A percentile compares a stretch with the other conserved stretches of the same genome.
These are phyloP conservation scores for Diarsia rubi DNA, from an alignment of 2,888 invertebrate genomes.

Conservation along the genomic window DNA sequence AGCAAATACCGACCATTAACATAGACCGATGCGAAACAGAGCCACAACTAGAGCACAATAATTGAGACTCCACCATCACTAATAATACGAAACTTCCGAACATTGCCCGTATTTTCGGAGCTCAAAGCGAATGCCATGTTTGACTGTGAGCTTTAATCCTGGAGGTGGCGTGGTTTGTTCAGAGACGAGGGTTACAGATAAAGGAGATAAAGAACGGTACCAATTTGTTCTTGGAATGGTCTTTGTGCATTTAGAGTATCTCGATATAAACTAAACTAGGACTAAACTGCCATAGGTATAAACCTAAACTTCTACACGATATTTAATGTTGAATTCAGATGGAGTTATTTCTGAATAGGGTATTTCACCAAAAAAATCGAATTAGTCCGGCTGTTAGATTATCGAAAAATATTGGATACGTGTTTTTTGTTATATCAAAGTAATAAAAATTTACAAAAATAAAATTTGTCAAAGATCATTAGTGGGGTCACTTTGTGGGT, in stretches of 20 bases:
- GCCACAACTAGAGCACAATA: conserved; percentile 7
- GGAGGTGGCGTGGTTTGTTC: neutral
- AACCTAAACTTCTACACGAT: no score
- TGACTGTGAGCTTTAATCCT: conserved; percentile 5
- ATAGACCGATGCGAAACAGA: neutral
- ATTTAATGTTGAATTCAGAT: no score
- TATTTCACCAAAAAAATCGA: no score
- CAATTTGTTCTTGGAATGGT: neutral
- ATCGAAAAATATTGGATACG: no score
- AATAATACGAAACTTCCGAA: conserved; percentile 21
- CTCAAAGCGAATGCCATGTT: conserved; percentile 6
- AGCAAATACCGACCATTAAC: neutral
- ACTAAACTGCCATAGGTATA: neutral
- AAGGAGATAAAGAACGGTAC: neutral
- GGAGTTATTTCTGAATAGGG: no score
- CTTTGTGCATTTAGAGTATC: neutral
- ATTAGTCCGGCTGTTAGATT: no score
- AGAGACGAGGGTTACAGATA: no score
- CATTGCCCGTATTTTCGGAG: conserved; percentile 20
- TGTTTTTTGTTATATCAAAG: no score
- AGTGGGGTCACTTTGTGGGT: no score
- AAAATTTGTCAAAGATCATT: no score
- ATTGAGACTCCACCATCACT: conserved; percentile 18
- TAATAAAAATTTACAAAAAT: no score
- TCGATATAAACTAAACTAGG: neutral